phyloP scores from a whole-genome alignment of 2,797 vertebrate species.

The Meriones psammophilus region DNA sequence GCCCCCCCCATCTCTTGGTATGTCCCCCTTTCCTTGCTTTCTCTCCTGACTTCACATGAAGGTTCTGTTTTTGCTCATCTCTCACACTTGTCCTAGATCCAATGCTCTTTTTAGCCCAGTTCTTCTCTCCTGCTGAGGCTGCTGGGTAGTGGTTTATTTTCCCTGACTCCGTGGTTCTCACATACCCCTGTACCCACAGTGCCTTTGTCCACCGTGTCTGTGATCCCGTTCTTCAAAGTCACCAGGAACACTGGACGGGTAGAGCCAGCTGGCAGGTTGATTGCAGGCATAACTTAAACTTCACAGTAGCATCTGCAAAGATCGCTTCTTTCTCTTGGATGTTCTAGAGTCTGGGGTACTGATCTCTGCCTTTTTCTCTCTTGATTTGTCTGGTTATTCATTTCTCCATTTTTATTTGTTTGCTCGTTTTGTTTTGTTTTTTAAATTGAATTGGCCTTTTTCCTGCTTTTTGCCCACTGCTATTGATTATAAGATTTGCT shows the following conservation, averaged over 20 bases:
- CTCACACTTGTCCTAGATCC: neutral
- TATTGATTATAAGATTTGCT: neutral
- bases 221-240: neutral
- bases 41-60: neutral
- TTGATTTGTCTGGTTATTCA: neutral
- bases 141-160: no score
- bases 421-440: no score
- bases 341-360: slow-evolving; percentile 4
- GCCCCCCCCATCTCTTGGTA: no score
- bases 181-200: neutral
- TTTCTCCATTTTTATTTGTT: neutral
- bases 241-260: neutral
- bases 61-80: neutral
- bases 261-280: neutral
- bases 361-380: neutral
- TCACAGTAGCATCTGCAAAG: neutral
- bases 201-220: neutral
- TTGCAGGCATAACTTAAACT: neutral
- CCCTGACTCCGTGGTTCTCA: neutral
- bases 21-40: neutral
- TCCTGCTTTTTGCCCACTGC: neutral
- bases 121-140: neutral
- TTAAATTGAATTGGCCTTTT: neutral
- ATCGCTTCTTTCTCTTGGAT: neutral
- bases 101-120: neutral